Percentiles rank a stretch among this genome's conserved stretches.
phyloP scores from a whole-genome alignment of 2,113 vertebrate genomes.

The Sander vitreus region DNA sequence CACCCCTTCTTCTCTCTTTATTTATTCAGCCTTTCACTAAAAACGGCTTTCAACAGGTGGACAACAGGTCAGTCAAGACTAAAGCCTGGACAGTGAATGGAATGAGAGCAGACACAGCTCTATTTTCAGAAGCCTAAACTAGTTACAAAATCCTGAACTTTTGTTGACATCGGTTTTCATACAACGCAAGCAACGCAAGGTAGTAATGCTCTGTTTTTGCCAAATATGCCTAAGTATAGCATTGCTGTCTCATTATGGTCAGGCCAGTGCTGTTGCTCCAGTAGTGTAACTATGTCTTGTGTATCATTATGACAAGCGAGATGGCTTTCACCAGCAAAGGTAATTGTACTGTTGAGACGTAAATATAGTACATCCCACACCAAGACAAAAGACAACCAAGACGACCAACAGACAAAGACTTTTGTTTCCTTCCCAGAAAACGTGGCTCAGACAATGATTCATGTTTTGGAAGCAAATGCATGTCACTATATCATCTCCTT shows the following conservation, averaged over 20 bases:
- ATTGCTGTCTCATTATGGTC: constrained; percentile 80
- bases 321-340: constrained; percentile 71
- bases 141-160: constrained; percentile 57
- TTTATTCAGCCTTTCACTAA: constrained; percentile 57
- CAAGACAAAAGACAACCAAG: no score
- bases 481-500: constrained; percentile 44
- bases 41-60: constrained; percentile 68
- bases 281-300: constrained; percentile 60
- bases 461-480: constrained; percentile 58
- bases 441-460: constrained; percentile 55
- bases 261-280: constrained; percentile 53
- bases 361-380: constrained; percentile 71
- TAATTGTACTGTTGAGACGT: constrained; percentile 75
- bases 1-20: constrained; percentile 16
- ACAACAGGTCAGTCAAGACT: constrained; percentile 32
- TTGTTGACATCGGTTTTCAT: constrained; percentile 57
- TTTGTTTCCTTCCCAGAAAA: constrained; percentile 74
- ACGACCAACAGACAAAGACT: constrained; percentile 67
- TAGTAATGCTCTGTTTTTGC: constrained; percentile 72
- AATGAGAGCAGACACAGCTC: constrained; percentile 21
- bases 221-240: constrained; percentile 75
- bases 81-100: constrained; percentile 1
- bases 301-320: constrained; percentile 72
- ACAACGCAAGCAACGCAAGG: constrained; percentile 57
- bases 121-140: constrained; percentile 53